A percentile compares a stretch with the other conserved stretches of the same genome.
These are phyloP conservation scores for Cottoperca gobio DNA, from an alignment of 2,797 vertebrate species.

Conservation along the genomic window DNA sequence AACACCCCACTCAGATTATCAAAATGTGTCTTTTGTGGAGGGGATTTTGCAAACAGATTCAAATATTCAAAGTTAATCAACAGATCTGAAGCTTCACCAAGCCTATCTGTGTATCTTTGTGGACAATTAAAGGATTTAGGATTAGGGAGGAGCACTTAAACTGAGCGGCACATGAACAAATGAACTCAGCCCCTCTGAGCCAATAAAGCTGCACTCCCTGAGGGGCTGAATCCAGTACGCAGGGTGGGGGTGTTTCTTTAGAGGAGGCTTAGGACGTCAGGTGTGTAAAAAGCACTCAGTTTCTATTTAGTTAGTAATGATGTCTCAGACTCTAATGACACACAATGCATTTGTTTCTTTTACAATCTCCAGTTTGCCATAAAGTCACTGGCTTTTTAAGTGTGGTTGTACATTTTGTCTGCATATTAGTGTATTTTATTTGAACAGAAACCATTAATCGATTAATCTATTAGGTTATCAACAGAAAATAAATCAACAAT, in stretches of 20 bases:
- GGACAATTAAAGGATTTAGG: conserved; percentile 72
- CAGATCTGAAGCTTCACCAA: conserved; percentile 15
- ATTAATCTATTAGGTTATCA: not conserved
- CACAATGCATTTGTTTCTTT: conserved; percentile 8
- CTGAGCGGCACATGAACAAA: conserved; percentile 59
- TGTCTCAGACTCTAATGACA: conserved; percentile 8
- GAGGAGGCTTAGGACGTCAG: conserved; percentile 63
- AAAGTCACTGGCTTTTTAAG: not conserved
- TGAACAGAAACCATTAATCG: not conserved
- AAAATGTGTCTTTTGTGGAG: conserved; percentile 1
- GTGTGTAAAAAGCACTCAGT: conserved; percentile 57
- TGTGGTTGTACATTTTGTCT: not conserved
- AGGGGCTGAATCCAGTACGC: conserved; percentile 31
- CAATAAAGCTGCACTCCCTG: conserved; percentile 58
- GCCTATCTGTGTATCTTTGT: conserved; percentile 38
- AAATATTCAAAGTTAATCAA: conserved; percentile 52
- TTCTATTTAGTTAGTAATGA: conserved; percentile 47
- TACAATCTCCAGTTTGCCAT: not conserved
- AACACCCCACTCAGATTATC: not conserved
- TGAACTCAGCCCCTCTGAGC: conserved; percentile 57
- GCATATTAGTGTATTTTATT: not conserved
- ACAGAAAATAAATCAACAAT: not conserved
- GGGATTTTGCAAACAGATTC: conserved; percentile 19
- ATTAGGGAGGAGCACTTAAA: conserved; percentile 73
- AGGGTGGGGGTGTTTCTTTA: conserved; percentile 52